Percentiles rank a stretch among this genome's conserved stretches.
Evolutionary conservation across 2,797 vertebrate species (phyloP).

Genomic region (Aeoliscus strigatus): DNA sequence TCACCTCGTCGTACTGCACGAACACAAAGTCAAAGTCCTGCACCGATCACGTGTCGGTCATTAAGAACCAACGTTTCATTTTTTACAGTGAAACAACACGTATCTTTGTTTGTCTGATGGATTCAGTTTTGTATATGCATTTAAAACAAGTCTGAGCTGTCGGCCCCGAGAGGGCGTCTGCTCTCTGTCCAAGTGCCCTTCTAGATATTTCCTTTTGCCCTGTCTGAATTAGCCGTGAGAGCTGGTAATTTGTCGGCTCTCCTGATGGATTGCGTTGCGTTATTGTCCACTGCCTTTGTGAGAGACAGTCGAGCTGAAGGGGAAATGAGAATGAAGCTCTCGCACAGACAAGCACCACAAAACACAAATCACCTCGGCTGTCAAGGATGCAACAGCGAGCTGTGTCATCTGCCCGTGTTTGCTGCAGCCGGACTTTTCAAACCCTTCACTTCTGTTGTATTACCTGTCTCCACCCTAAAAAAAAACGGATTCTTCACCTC

Average conservation of each 20-base stretch:
- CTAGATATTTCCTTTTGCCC: slow-evolving; percentile 24
- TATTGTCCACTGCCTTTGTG: slow-evolving; percentile 45
- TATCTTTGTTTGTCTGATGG: no score
- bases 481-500: slow-evolving; percentile 2
- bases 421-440: slow-evolving; percentile 21
- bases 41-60: no score
- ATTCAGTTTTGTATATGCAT: no score
- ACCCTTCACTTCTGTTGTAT: slow-evolving; percentile 20
- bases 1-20: no score
- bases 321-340: slow-evolving; percentile 38
- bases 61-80: no score
- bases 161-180: no score
- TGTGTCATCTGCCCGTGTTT: slow-evolving; percentile 48
- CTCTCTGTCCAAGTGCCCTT: no score
- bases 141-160: no score
- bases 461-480: slow-evolving; percentile 17
- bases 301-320: slow-evolving; percentile 46
- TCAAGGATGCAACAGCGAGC: slow-evolving; percentile 33
- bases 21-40: no score
- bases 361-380: slow-evolving; percentile 55
- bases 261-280: slow-evolving; percentile 63
- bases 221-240: slow-evolving; percentile 61
- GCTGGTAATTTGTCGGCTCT: slow-evolving; percentile 37
- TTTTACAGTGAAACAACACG: no score
- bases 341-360: slow-evolving; percentile 34